Percentiles rank a stretch among this genome's conserved stretches.
Conservation (phyloP, 2,888 invertebrate genomes). For the Aleiodes alternator region DNA sequence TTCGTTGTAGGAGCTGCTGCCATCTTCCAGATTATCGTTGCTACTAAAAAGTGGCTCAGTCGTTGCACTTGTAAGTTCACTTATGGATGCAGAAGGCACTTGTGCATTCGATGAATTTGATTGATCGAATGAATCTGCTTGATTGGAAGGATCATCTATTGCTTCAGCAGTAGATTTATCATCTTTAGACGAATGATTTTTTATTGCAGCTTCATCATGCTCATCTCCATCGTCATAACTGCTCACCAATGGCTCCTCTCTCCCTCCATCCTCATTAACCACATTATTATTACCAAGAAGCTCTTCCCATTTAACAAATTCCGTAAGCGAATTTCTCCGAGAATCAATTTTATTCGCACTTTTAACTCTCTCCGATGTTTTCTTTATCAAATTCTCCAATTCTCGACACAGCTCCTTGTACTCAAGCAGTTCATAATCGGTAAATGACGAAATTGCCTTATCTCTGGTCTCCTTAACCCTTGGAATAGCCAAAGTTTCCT, state of each 20-base stretch:
- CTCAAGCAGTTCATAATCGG: conserved; percentile 65
- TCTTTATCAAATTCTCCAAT: conserved; percentile 66
- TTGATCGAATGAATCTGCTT: too few species aligned
- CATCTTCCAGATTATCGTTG: background rate
- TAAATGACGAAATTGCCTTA: conserved; percentile 48
- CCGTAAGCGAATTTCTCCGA: conserved; percentile 46
- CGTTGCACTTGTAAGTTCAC: background rate
- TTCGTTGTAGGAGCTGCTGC: conserved; percentile 12
- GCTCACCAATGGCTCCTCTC: background rate
- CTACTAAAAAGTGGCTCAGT: background rate
- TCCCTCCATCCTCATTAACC: background rate
- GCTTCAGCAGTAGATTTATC: background rate
- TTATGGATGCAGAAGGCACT: background rate
- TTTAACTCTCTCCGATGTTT: conserved; percentile 52
- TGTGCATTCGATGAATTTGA: background rate
- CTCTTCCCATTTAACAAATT: conserved; percentile 51
- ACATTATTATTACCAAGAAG: conserved; percentile 24
- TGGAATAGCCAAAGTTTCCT: background rate
- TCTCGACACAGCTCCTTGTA: conserved; percentile 69
- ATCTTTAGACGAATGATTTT: background rate
- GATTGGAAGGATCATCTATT: too few species aligned
- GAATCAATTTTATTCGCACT: conserved; percentile 30
- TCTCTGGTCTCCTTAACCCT: background rate
- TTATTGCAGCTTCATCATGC: background rate
- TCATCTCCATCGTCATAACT: conserved; percentile 26